Conservation (phyloP, 2,113 vertebrate species). For the Pachycephala philippinensis region DNA sequence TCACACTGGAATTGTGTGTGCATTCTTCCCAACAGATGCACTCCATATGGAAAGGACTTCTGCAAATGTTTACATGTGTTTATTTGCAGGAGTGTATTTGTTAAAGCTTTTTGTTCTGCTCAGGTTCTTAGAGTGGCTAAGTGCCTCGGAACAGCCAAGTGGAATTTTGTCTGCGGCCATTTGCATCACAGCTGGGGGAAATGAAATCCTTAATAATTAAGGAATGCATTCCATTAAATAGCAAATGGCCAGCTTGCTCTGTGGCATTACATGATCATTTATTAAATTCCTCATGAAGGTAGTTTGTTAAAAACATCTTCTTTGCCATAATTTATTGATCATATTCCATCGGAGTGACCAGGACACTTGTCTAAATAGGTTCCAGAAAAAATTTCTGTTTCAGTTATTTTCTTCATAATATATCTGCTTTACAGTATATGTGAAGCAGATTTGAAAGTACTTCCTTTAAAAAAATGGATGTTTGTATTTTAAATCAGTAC, state of each 20-base stretch:
- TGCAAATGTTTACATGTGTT: background rate
- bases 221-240: background rate
- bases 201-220: background rate
- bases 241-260: background rate
- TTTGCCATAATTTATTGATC: background rate
- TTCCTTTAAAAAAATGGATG: background rate
- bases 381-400: background rate
- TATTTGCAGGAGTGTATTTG: background rate
- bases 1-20: background rate
- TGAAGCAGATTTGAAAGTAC: background rate
- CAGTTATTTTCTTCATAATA: rapidly evolving
- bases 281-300: background rate
- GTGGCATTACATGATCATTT: background rate
- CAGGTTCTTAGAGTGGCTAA: background rate
- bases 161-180: background rate
- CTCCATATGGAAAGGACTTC: background rate
- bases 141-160: background rate
- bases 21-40: background rate
- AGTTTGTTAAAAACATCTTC: background rate
- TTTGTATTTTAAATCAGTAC: background rate
- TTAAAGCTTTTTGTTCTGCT: background rate
- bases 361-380: background rate
- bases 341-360: background rate
- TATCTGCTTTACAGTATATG: background rate
- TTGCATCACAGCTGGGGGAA: background rate